Base-by-base conservation (phyloP, 1,140 invertebrate genomes). In the Saccostrea echinata region DNA sequence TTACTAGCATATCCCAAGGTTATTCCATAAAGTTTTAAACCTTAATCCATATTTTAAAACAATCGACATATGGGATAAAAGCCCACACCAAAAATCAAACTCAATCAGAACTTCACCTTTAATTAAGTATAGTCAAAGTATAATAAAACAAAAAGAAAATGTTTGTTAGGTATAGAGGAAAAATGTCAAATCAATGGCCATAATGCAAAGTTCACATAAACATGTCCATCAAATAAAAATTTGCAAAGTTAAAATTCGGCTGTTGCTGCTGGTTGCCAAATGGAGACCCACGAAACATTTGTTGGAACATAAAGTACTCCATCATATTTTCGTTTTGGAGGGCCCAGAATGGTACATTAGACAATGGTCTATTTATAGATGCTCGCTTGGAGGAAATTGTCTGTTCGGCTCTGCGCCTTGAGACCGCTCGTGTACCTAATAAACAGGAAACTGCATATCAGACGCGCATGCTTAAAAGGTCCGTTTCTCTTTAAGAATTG, bases 381-480 rank as follows among this genome's bases (percentile, higher is more conserved):
- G 68, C 11, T 76, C 68, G 68, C 68, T 76, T 33, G 68, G 68
- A 27, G 30, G 68, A 76, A 12, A 76, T 76, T 76, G 68, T 30
- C 68, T 76, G 68, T 76, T 76, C 68, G 68, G 68, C 68, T 30
- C 68, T 76, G 68, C 68, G 68, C 68, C 68, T 76, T 27, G 68
- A 76, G 68, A 76, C 68, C 68, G 68, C 68, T 76, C 68, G 68
- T 76, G 68, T 76, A 76, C 68, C 68, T 76, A 76, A 33, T 76
- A 76, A 76, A 76, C 68, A 76, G 68, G 68, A 76, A 76, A 76
- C 68, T 76, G 68, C 68, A 76, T 76, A 76, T 76, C 8, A 76
- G 68, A 76, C 68, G 68, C 68, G 68, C 68, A 76, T 76, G 68
- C 27, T 27, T 33, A 76, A 61, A 76, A 76, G 68, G 68, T 33